Conservation (phyloP, 2,113 vertebrate genomes). For the Daboia siamensis region DNA sequence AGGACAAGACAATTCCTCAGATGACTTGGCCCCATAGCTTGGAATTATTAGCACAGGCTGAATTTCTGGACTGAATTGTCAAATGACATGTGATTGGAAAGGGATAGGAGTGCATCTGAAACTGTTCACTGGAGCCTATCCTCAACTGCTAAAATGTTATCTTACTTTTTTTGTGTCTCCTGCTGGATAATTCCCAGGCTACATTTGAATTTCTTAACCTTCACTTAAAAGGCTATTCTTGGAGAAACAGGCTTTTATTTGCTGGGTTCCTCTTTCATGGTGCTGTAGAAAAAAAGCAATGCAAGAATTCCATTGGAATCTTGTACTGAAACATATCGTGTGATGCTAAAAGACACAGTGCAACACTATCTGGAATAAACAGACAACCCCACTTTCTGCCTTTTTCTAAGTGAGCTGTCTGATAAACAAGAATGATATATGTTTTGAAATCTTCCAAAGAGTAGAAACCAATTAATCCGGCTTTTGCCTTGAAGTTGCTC, state of each 20-base stretch:
- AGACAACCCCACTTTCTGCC: neutral
- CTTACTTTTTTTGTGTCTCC: neutral
- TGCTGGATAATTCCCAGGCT: neutral
- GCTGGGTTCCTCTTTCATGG: neutral
- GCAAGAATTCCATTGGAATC: neutral
- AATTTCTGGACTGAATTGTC: neutral
- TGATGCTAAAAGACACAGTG: neutral
- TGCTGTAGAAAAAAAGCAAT: neutral
- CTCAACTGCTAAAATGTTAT: neutral
- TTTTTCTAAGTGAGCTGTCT: slow-evolving; percentile 54
- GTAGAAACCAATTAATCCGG: slow-evolving; percentile 66
- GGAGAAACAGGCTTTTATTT: neutral
- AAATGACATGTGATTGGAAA: neutral
- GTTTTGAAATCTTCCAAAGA: slow-evolving; percentile 58
- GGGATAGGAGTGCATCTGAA: too few species aligned
- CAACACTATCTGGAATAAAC: neutral
- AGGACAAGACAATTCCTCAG: too few species aligned
- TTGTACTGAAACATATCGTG: neutral
- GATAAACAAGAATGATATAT: slow-evolving; percentile 60
- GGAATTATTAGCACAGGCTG: too few species aligned
- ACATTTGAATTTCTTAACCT: neutral
- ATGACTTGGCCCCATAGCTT: too few species aligned
- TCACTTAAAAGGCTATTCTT: neutral
- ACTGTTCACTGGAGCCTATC: neutral
- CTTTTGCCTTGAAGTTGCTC: slow-evolving; percentile 61